Evolutionary conservation across 2,797 vertebrate species (phyloP).

Genomic region (Pantherophis vulpinus): DNA sequence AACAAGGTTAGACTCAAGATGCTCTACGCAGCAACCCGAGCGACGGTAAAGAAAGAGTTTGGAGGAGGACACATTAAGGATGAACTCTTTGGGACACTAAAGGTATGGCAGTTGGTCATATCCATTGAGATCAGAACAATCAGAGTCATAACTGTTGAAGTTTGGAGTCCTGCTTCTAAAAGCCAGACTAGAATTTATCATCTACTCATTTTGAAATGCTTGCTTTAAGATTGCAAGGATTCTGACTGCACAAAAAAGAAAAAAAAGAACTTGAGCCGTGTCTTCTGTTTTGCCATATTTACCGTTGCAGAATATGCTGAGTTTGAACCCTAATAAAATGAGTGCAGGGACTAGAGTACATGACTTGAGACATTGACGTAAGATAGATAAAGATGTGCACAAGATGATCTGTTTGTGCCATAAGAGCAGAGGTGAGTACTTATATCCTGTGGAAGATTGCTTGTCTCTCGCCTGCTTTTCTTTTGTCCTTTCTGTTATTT

Average conservation of each 20-base stretch:
- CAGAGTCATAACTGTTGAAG: neutral
- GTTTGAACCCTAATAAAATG: neutral
- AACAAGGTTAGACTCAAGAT: constrained; percentile 95
- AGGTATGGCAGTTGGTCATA: constrained; percentile 70
- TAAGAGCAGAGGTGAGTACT: neutral
- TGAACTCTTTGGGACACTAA: constrained; percentile 91
- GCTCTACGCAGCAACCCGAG: constrained; percentile 95
- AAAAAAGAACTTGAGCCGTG: neutral
- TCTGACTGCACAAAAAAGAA: neutral
- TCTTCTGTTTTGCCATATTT: neutral
- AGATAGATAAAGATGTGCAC: neutral
- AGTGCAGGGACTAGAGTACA: neutral
- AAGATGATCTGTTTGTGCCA: neutral
- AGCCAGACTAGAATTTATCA: neutral
- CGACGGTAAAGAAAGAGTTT: constrained; percentile 98
- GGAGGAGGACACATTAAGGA: constrained; percentile 95
- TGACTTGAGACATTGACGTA: neutral
- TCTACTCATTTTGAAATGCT: neutral
- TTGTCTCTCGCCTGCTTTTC: neutral
- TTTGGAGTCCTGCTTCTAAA: accelerated
- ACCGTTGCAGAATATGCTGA: neutral
- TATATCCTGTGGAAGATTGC: neutral
- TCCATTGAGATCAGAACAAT: too few relatives aligned
- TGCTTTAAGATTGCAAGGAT: neutral
- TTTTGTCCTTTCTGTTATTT: neutral